Conservation (phyloP, 2,888 invertebrate genomes). For the Deilephila porcellus region DNA sequence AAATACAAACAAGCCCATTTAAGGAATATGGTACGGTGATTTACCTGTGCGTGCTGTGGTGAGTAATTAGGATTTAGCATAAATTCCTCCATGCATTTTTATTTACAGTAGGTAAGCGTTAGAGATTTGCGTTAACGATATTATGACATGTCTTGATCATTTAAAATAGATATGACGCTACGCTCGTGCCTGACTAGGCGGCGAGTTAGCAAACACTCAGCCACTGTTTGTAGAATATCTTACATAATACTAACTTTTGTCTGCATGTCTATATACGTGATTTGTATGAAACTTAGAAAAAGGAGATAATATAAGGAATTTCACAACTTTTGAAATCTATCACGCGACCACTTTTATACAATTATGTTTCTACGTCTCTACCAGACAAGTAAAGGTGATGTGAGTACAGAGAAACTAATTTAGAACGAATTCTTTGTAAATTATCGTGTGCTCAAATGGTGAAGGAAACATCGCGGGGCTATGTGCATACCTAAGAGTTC, state of each 20-base stretch:
- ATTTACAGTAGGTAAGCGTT: not conserved
- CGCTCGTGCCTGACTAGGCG: not conserved
- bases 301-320: too few species aligned
- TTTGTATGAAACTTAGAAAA: not conserved
- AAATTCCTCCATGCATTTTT: constrained; percentile 19
- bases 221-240: constrained; percentile 15
- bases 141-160: constrained; percentile 5
- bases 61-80: constrained; percentile 13
- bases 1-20: not conserved
- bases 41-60: not conserved
- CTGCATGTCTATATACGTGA: not conserved
- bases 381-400: too few species aligned
- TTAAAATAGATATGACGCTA: constrained; percentile 23
- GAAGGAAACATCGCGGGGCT: too few species aligned
- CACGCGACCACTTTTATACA: too few species aligned
- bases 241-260: constrained; percentile 16
- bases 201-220: constrained; percentile 13
- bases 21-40: not conserved
- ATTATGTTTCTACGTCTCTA: too few species aligned
- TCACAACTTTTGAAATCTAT: too few species aligned
- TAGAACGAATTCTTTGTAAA: too few species aligned
- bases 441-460: too few species aligned
- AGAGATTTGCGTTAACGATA: not conserved
- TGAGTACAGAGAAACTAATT: too few species aligned
- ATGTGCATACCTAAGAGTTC: too few species aligned